These are phyloP conservation scores for Umimayanthus kanabou DNA, from an alignment of 92 coral and sea anemone genomes.

Conservation along the genomic window DNA sequence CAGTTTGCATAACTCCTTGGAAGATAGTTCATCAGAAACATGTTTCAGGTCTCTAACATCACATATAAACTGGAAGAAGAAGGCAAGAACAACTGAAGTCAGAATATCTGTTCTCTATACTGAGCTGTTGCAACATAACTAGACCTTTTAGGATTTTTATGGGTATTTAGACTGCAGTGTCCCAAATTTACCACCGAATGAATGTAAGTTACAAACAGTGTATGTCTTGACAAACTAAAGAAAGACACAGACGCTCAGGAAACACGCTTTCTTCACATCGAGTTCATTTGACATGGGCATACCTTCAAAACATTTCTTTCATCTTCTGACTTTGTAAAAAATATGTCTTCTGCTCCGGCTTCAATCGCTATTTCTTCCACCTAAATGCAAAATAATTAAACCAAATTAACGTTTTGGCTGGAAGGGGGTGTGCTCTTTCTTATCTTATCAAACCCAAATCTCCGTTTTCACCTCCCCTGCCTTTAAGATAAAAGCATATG, in stretches of 20 bases:
- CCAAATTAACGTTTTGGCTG: not conserved
- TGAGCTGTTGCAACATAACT: not conserved
- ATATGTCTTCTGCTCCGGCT: conserved; percentile 92
- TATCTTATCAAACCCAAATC: too few species aligned
- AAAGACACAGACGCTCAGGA: not conserved
- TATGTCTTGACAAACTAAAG: not conserved
- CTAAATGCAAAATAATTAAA: conserved; percentile 44
- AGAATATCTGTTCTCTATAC: not conserved
- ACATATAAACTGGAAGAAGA: conserved; percentile 83
- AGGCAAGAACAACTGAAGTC: not conserved
- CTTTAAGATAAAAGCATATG: too few species aligned
- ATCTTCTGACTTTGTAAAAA: conserved; percentile 78
- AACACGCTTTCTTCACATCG: not conserved
- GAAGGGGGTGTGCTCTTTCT: not conserved
- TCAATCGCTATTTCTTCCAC: conserved; percentile 95
- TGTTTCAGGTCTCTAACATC: conserved; percentile 71
- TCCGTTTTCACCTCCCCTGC: too few species aligned
- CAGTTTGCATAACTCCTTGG: conserved; percentile 50
- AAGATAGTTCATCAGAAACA: conserved; percentile 73
- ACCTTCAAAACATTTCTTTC: conserved; percentile 77
- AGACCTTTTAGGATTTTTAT: not conserved
- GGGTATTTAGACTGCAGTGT: too few species aligned
- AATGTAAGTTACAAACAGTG: too few species aligned
- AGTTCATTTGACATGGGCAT: not conserved
- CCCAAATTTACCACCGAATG: too few species aligned